Evolutionary conservation across 1,140 invertebrate species (phyloP).

Genomic region (Drosophila biarmipes): DNA sequence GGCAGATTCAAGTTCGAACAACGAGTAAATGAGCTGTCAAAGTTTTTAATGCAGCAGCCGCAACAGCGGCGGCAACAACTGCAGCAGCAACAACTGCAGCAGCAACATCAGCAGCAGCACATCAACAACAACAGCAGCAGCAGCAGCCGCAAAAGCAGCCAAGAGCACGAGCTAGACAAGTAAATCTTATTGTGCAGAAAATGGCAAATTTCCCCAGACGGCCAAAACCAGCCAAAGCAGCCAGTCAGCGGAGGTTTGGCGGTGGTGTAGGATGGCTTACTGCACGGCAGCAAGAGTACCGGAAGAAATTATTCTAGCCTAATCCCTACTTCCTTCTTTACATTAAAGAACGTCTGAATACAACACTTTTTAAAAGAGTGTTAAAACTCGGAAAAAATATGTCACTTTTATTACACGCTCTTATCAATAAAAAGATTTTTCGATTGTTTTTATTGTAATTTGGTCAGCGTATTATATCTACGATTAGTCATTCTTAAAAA

Average conservation of each 20-base stretch:
- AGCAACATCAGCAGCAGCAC: conserved; percentile 30
- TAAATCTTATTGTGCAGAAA: conserved; percentile 83
- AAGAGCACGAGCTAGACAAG: conserved; percentile 81
- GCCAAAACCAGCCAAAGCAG: conserved; percentile 65
- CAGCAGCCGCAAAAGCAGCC: conserved; percentile 68
- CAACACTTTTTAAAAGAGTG: no score
- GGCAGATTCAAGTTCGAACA: conserved; percentile 69
- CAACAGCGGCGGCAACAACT: conserved; percentile 33
- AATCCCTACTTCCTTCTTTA: no score
- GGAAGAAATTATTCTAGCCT: background rate
- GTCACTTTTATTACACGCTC: no score
- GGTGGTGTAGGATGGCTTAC: conserved; percentile 37
- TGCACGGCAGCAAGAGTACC: conserved; percentile 42
- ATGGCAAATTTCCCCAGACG: conserved; percentile 82
- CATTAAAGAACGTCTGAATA: no score
- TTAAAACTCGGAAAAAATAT: no score
- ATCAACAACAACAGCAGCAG: background rate
- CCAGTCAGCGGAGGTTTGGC: conserved; percentile 29
- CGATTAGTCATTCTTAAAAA: no score
- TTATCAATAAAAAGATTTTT: no score
- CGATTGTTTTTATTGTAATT: no score
- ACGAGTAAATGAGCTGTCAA: conserved; percentile 83
- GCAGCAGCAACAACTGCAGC: conserved; percentile 19
- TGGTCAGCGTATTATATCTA: no score
- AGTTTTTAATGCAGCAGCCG: conserved; percentile 78